Evolutionary conservation across 2,797 vertebrate genomes (phyloP).

Genomic region (Tragopan temminckii): DNA sequence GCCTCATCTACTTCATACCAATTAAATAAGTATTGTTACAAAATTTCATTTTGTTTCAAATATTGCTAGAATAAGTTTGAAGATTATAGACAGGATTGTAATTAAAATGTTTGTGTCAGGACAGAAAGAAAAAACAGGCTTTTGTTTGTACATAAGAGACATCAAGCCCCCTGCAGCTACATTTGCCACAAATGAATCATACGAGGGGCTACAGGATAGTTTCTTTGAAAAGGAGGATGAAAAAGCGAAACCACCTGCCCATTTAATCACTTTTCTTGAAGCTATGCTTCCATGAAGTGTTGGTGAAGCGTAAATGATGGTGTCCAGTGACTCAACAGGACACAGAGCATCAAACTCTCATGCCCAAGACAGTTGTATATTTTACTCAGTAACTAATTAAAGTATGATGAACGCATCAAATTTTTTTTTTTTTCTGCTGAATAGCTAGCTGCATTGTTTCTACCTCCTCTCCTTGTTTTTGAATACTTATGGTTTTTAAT

Average conservation of each 20-base stretch:
- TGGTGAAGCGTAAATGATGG: neutral
- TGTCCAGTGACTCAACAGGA: neutral
- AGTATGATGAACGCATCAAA: neutral
- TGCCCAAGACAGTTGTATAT: neutral
- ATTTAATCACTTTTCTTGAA: neutral
- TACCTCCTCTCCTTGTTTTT: neutral
- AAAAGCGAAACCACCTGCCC: neutral
- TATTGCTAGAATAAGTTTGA: neutral
- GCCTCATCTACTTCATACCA: neutral
- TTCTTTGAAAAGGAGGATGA: neutral
- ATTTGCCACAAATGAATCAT: neutral
- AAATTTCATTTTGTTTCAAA: neutral
- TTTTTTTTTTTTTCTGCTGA: neutral
- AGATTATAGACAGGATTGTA: neutral
- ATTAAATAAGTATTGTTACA: neutral
- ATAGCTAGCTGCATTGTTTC: neutral
- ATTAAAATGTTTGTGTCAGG: neutral
- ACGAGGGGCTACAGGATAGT: fast-evolving
- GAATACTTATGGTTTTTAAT: neutral
- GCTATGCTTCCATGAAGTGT: neutral
- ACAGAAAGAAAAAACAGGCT: neutral
- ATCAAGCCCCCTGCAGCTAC: neutral
- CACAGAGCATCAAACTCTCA: neutral
- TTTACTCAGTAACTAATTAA: neutral
- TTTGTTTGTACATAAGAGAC: neutral